Percentiles rank a stretch among this genome's conserved stretches.
Conservation (phyloP, 2,113 vertebrate species). For the Mystacornis crossleyi region DNA sequence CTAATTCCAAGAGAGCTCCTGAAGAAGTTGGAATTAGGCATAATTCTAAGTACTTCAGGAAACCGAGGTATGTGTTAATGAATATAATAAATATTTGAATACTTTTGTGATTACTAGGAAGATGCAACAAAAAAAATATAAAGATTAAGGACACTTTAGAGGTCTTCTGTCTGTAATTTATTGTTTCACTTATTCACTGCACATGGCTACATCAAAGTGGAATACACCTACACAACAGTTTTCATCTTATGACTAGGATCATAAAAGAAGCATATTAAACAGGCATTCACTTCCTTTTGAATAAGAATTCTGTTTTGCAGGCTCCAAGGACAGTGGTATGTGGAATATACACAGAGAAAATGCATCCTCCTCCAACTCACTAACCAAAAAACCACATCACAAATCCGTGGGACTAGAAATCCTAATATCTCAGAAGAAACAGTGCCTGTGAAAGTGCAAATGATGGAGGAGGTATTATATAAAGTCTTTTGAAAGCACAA, state of each 20-base stretch:
- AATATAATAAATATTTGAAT: not conserved
- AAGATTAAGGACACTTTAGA: not conserved
- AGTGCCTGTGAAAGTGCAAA: not conserved
- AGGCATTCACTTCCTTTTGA: not conserved
- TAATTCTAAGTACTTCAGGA: not conserved
- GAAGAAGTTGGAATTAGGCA: not conserved
- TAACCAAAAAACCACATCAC: not conserved
- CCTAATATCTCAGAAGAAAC: not conserved
- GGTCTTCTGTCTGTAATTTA: not conserved
- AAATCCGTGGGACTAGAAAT: not conserved
- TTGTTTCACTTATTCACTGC: not conserved
- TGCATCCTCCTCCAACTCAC: not conserved
- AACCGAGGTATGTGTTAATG: not conserved
- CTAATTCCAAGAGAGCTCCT: not conserved
- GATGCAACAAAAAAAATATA: not conserved
- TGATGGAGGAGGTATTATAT: not conserved
- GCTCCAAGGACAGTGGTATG: not conserved
- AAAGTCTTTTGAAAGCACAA: not conserved
- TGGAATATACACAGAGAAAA: not conserved
- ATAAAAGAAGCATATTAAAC: not conserved
- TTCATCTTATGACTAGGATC: not conserved
- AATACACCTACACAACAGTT: not conserved
- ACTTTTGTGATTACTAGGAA: not conserved
- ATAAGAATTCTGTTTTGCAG: not conserved
- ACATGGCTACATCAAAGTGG: not conserved